phyloP scores from a whole-genome alignment of 2,113 vertebrate genomes.

The Alouatta palliata region DNA sequence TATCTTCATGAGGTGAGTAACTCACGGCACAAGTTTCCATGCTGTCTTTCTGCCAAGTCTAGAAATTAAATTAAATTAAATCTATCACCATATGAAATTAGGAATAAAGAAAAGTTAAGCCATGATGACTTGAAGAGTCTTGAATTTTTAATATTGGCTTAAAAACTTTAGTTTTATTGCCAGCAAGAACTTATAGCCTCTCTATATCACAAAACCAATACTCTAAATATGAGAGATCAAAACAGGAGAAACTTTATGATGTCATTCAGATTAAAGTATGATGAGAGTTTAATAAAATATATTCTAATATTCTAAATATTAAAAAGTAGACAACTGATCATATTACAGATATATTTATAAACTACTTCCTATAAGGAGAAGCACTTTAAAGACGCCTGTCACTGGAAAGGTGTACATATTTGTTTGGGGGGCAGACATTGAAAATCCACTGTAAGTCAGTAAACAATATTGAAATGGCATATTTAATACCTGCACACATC shows the following conservation, averaged over 20 bases:
- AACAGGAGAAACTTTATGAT: not conserved
- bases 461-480: slow-evolving; percentile 51
- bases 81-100: slow-evolving; percentile 4
- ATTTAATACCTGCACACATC: slow-evolving; percentile 25
- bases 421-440: not conserved
- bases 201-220: not conserved
- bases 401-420: not conserved
- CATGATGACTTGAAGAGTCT: not conserved
- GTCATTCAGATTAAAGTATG: slow-evolving; percentile 14
- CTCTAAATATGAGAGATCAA: not conserved
- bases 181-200: not conserved
- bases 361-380: not conserved
- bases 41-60: not conserved
- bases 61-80: slow-evolving; percentile 44
- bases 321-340: not conserved
- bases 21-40: not conserved
- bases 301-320: slow-evolving; percentile 15
- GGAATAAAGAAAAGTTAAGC: not conserved
- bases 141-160: not conserved
- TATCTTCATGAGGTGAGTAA: slow-evolving; percentile 27
- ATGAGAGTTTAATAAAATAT: not conserved
- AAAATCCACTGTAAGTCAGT: not conserved
- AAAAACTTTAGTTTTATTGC: not conserved
- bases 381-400: not conserved
- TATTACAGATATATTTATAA: slow-evolving; percentile 11